Evolutionary conservation across 2,113 vertebrate genomes (phyloP).

Genomic region (Grammomys surdaster): DNA sequence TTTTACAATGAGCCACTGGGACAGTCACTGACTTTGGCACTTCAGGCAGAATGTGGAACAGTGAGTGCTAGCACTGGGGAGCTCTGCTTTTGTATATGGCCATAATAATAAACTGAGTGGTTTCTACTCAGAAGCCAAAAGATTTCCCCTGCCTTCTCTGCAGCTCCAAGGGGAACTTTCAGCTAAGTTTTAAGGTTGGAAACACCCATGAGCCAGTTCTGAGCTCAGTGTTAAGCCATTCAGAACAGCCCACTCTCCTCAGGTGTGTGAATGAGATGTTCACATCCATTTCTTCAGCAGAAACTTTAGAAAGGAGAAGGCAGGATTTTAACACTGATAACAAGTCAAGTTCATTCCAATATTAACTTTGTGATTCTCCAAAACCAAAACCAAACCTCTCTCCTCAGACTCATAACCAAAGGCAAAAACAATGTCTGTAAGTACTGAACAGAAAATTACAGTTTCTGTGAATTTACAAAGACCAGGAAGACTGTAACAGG

Average conservation of each 20-base stretch:
- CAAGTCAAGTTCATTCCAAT: conserved; percentile 4
- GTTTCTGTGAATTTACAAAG: background rate
- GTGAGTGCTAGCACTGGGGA: no score
- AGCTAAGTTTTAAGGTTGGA: background rate
- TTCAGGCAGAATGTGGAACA: background rate
- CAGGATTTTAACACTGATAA: background rate
- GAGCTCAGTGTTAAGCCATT: background rate
- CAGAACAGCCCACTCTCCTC: background rate
- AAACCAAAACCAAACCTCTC: background rate
- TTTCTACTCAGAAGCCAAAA: conserved; percentile 7
- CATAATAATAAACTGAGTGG: background rate
- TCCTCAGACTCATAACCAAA: background rate
- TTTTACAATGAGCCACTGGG: background rate
- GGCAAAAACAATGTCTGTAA: background rate
- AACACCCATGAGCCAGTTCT: background rate
- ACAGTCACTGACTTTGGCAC: background rate
- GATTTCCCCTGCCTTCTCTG: background rate
- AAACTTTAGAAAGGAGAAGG: background rate
- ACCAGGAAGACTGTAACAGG: background rate
- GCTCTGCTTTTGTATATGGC: background rate
- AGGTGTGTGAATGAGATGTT: background rate
- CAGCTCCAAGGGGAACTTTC: background rate
- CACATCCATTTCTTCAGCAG: background rate
- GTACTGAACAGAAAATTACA: background rate
- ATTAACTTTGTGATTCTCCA: background rate